These are phyloP conservation scores for Verasper variegatus DNA, from an alignment of 2,113 vertebrate species.

Conservation along the genomic window DNA sequence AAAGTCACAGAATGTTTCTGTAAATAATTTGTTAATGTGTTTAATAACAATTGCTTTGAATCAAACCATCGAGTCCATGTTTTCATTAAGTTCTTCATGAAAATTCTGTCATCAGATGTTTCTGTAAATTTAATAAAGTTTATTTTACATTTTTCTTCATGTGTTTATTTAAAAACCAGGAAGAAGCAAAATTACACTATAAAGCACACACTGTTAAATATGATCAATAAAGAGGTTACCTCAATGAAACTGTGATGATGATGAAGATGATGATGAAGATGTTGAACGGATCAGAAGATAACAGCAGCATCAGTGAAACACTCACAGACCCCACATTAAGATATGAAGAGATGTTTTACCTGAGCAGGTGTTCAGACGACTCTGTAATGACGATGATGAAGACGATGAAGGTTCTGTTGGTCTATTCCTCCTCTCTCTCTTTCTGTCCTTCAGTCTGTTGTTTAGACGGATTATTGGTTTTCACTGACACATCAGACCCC, in stretches of 20 bases:
- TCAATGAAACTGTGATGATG: neutral
- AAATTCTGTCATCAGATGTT: no score
- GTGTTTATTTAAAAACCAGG: no score
- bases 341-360: conserved; percentile 25
- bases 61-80: no score
- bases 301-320: neutral
- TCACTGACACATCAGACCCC: conserved; percentile 51
- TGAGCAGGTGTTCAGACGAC: conserved; percentile 23
- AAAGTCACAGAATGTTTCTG: no score
- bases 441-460: conserved; percentile 12
- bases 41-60: no score
- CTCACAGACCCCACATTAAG: neutral
- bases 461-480: conserved; percentile 64
- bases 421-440: neutral
- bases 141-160: no score
- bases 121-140: no score
- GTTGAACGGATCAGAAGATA: neutral
- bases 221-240: neutral
- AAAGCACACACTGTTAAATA: no score
- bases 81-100: no score
- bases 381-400: conserved; percentile 4
- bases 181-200: no score
- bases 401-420: neutral
- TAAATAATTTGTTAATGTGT: no score
- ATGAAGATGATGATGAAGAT: neutral